phyloP scores from a whole-genome alignment of 2,888 invertebrate genomes.

The Apamea crenata region DNA sequence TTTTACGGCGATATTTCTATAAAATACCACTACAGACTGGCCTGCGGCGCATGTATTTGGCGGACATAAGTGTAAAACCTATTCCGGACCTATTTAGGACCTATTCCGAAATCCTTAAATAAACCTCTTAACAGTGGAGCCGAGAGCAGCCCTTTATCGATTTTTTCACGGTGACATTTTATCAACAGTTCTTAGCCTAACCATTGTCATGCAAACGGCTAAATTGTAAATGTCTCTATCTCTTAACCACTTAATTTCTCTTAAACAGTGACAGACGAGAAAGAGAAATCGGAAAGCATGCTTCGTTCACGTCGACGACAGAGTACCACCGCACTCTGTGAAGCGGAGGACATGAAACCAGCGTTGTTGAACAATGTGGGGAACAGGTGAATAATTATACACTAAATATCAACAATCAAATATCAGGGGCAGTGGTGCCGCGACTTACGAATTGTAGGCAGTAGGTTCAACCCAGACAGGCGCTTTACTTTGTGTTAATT shows the following conservation, averaged over 20 bases:
- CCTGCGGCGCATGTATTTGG: too few relatives aligned
- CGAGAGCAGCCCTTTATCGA: neutral
- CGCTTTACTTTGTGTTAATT: neutral
- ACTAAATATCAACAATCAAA: too few relatives aligned
- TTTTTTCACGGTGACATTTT: too few relatives aligned
- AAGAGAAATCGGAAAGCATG: constrained; percentile 67
- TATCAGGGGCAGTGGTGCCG: neutral
- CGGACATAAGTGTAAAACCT: too few relatives aligned
- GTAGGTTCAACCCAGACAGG: neutral
- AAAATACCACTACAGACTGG: too few relatives aligned
- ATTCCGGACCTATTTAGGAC: too few relatives aligned
- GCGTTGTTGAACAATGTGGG: constrained; percentile 76
- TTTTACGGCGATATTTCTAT: too few relatives aligned
- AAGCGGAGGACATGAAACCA: constrained; percentile 79
- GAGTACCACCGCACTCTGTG: constrained; percentile 80
- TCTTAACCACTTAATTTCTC: neutral
- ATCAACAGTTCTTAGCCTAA: neutral
- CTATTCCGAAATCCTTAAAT: neutral
- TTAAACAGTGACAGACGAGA: constrained; percentile 69
- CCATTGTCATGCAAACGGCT: neutral
- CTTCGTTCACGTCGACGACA: constrained; percentile 75
- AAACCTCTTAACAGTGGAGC: too few relatives aligned
- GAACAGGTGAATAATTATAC: constrained; percentile 38
- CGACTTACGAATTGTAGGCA: neutral
- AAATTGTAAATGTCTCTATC: neutral